These are phyloP conservation scores for Acromyrmex charruanus DNA, from an alignment of 1,140 invertebrate species.

Conservation along the genomic window DNA sequence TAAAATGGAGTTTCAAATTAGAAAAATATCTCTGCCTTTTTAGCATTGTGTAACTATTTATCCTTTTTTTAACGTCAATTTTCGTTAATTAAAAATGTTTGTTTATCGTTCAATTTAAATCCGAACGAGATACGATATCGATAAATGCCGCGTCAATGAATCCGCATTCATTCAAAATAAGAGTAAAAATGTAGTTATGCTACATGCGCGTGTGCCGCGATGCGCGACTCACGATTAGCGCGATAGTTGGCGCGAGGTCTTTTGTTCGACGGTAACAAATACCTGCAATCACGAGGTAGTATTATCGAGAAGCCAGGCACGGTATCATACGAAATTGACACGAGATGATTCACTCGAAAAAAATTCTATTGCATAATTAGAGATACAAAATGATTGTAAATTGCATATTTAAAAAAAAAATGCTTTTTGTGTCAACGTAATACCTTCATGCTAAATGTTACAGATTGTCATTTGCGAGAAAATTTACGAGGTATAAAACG, in stretches of 20 bases:
- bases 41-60: not conserved
- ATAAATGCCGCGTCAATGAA: not conserved
- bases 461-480: not conserved
- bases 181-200: constrained; percentile 3
- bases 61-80: not conserved
- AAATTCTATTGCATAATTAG: not conserved
- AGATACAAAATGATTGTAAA: not conserved
- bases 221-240: constrained; percentile 40
- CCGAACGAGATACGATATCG: not conserved
- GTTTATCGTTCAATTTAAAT: not conserved
- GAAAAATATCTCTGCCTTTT: not conserved
- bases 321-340: constrained; percentile 4
- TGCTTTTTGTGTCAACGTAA: constrained; percentile 10
- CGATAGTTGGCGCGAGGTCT: constrained; percentile 47
- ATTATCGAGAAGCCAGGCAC: constrained; percentile 11
- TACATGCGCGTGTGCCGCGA: not conserved
- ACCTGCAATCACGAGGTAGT: constrained; percentile 21
- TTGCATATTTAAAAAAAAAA: not conserved
- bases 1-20: not conserved
- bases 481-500: constrained; percentile 16
- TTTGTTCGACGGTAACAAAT: constrained; percentile 42
- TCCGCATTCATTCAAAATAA: not conserved
- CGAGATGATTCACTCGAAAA: not conserved
- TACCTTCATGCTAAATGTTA: not conserved
- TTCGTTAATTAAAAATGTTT: not conserved